Evolutionary conservation across 1,140 invertebrate genomes (phyloP), one percentile per base, ranked within the genome.

Genomic region (Pteromalus puparum): DNA sequence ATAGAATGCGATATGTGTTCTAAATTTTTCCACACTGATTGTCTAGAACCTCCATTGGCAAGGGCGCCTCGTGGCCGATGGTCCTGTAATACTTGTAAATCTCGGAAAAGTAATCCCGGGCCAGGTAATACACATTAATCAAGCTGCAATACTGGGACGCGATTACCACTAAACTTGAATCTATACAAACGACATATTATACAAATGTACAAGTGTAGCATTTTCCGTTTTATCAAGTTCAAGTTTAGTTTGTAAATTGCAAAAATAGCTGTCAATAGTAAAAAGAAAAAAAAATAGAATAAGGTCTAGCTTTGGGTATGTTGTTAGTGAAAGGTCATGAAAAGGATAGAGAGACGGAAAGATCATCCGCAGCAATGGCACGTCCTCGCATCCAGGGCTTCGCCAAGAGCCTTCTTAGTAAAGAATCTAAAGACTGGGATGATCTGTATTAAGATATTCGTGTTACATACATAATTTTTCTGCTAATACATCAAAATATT

Each of bases 1-100:
- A 91, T 96, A 24, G 90, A 87, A 4, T 96, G 95, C 86, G 94
- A 95, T 70, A 92, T 91, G 10, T 96, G 95, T 90, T 88, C 93
- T 0, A 91, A 90, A 42, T 88, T 90, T 77, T 95, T 93, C 88
- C 95, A 96, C 87, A 89, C 94, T 24, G 93, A 94, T 79, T 96
- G 95, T 87, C 89, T 95, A 24, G 92, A 93, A 78, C 95, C 95
- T 26, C 94, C 95, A 1, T 85, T 95, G n/a, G 90, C 92, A 70
- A 93, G 94, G 85, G 89, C 93, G 9, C 95, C 95, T 0, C 91
- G 95, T 82, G 94, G 94, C 42, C 92, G 92, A 42, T 96, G 95
- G 95, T 91, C 90, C 15, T 96, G 95, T 89, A 90, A 91, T 26
- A 90, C 92, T 30, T 96, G 95, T 89, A 90, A 90, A 85, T 89